Evolutionary conservation across 2,888 invertebrate genomes (phyloP), one percentile per base, ranked within the genome.

Genomic region (Tetragonula carbonaria): DNA sequence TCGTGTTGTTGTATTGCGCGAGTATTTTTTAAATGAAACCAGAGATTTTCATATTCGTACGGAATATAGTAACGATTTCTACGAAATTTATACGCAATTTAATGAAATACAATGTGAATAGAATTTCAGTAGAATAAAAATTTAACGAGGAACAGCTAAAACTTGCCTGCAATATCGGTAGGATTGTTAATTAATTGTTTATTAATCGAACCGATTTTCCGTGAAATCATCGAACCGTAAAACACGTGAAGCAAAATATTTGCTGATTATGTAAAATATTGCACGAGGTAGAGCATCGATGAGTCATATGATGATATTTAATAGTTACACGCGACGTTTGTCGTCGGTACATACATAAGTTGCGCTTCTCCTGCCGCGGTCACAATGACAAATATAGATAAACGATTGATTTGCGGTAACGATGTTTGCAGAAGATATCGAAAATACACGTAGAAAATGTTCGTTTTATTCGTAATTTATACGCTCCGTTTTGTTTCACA

Each of bases 101-200:
- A 45, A 65, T 5, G n/a, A 53, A 53, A 55, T 55, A 45, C 45
- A 45, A 45, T 45, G 1, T 45, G 45, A 45, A 45, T 45, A 45
- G 8, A 45, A 45, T 45, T 45, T 45, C 45, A 45, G 45, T 45
- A 45, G 45, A 45, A 45, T 45, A 8, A 45, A 45, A 45, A 45
- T 45, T 45, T 33, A 23, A 21, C 0, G 5, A 0, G 6, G 4
- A 51, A 50, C 72, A 62, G 59, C 65, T 70, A 14, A 23, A 72
- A 28, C 16, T 0, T 16, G 18, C 0, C 23, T n/a, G 4, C 14
- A 23, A 2, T 53, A 11, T 13, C 8, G 28, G 11, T 5, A 11
- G 18, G 5, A 50, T 18, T 18, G 38, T 53, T 78, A 71, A 72
- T 78, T 66, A 62, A 65, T 80, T 59, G 28, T 18, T 28, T 23